Conservation (phyloP, 92 coral and sea anemone species). For the Porites rus region DNA sequence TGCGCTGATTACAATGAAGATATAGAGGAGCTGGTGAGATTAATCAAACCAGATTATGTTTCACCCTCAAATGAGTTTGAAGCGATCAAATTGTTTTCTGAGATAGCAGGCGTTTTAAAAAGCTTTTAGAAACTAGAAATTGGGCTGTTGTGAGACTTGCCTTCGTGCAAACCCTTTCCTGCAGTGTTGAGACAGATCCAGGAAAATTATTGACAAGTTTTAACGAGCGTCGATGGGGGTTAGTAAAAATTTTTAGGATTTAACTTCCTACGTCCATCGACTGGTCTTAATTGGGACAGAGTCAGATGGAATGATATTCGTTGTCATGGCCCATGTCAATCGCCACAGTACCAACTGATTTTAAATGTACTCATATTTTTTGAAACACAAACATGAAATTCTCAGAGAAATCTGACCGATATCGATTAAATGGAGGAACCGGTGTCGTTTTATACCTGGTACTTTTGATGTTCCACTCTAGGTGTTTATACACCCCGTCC, state of each 20-base stretch:
- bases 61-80: conserved; percentile 25
- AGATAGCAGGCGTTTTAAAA: neutral
- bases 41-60: neutral
- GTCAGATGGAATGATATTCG: neutral
- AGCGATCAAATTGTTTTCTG: conserved; percentile 27
- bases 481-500: neutral
- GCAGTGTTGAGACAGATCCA: too few relatives aligned
- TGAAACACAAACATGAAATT: neutral
- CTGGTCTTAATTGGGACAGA: too few relatives aligned
- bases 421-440: neutral
- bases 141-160: neutral
- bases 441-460: neutral
- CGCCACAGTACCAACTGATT: neutral
- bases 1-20: too few relatives aligned
- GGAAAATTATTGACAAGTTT: too few relatives aligned
- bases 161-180: neutral
- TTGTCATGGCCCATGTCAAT: neutral
- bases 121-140: neutral
- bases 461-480: neutral
- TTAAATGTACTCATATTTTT: neutral
- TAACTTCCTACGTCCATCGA: too few relatives aligned
- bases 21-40: too few relatives aligned
- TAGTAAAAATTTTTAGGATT: too few relatives aligned
- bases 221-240: too few relatives aligned
- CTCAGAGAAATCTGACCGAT: neutral